Evolutionary conservation across 2,113 vertebrate species (phyloP), one percentile per base, ranked within the genome.

Genomic region (Cololabis saira): DNA sequence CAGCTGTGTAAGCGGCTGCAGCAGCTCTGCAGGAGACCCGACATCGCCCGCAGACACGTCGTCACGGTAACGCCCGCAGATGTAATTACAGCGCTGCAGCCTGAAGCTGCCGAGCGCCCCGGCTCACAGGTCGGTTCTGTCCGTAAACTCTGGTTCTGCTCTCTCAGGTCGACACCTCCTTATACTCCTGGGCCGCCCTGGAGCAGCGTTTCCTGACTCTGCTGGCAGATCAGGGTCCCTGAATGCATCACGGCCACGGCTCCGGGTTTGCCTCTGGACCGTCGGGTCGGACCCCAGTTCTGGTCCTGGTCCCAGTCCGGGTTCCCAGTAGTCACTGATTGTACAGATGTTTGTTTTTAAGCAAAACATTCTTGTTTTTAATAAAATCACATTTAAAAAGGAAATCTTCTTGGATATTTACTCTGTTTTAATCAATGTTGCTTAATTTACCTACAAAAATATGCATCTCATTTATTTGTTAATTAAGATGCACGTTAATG

Each of bases 1-100:
- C 97, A 98, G 93, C 95, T 98, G 73, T 94, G 90, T 85, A 96
- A 96, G 86, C 95, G 87, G 72, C 95, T 98, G 81, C 94, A 92
- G 90, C 88, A 87, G 70, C 94, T 98, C 88, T 99, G 96, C 92
- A 94, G 88, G 89, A 95, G 91, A 85, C 96, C 97, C 13, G 91
- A 95, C 66, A 64, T 93, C 76, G 81, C 93, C 67, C 95, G 97
- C 81, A 92, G 88, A 89, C 96, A 97, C 84, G 80, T 91, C 52
- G 87, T 95, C 89, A 93, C 94, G 96, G 97, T 98, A 96, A 71
- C 15, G 0, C 13, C 48, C 47, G 22, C 9, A n/a, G 9, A n/a
- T n/a, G n/a, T n/a, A n/a, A n/a, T n/a, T 17, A n/a, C 16, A n/a
- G n/a, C 15, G 24, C 24, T 27, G 5, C 15, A n/a, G 43, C 15